Evolutionary conservation across 2,888 invertebrate species (phyloP), one percentile per base, ranked within the genome.

Genomic region (Barypeithes pellucidus): DNA sequence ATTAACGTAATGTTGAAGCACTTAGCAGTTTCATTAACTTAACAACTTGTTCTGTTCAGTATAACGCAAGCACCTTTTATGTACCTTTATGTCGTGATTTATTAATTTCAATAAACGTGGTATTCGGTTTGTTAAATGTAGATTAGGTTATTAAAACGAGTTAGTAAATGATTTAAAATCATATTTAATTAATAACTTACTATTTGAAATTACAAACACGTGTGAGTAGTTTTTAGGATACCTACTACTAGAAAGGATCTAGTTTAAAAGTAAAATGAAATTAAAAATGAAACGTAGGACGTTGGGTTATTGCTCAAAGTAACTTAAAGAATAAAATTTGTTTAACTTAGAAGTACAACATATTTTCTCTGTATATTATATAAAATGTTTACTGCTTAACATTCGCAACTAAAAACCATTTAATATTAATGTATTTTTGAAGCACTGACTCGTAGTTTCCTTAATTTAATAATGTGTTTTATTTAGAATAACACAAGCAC

Each of bases 1-100:
- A 3, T 24, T 50, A 50, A 11, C 50, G 50, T 22, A 12, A 22
- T 50, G 11, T 22, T 22, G 4, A 22, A 67, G 41, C 43, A 24
- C 45, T 66, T 39, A 59, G 45, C 47, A 60, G 60, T 67, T 67
- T 67, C 60, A 67, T 60, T 59, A 60, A 67, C 20, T 67, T 60
- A 43, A 60, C 67, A 67, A 67, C 60, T 60, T 60, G 67, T 45
- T 60, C 14, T 14, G n/a, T 52, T 52, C 14, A 29, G 52, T 14
- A 14, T 29, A 29, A 52, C 52, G 29, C 24, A 52, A 24, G 14
- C 29, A 29, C 52, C 14, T 29, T 52, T 29, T 52, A 29, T 52
- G 29, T 52, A 24, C 29, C 29, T 7, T 22, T 29, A n/a, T 29
- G 52, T 52, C 52, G 29, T 24, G 29, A 29, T 52, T 52, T 52